Evolutionary conservation across 2,888 invertebrate genomes (phyloP).

Genomic region (Cerastoderma edule): DNA sequence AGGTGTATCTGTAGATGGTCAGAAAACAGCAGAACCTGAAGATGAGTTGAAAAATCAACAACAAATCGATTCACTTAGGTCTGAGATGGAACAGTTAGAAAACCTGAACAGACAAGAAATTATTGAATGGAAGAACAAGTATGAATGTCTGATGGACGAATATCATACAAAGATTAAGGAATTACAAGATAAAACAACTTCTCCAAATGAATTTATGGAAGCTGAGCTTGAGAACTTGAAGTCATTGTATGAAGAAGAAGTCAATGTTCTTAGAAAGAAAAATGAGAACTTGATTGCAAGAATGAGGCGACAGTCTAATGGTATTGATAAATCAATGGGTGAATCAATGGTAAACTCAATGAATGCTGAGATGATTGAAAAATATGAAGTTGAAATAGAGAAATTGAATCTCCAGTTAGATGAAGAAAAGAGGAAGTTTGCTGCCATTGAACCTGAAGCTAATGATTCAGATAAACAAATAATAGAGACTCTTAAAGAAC

Average conservation of each 20-base stretch:
- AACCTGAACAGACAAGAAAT: too few relatives aligned
- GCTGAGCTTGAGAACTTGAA: conserved; percentile 5
- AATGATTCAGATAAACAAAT: neutral
- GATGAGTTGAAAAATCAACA: too few relatives aligned
- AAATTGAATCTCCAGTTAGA: neutral
- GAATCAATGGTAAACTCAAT: neutral
- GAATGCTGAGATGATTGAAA: conserved; percentile 3
- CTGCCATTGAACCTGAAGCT: neutral
- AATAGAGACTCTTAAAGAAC: neutral
- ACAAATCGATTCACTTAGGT: too few relatives aligned
- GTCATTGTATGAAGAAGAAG: conserved; percentile 3
- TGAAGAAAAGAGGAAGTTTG: neutral
- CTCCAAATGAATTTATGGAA: conserved; percentile 3
- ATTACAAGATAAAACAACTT: neutral
- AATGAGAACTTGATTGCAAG: neutral
- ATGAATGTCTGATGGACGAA: too few relatives aligned
- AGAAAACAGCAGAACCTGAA: too few relatives aligned
- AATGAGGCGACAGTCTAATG: neutral
- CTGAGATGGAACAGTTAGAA: neutral
- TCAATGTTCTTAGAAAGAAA: conserved; percentile 4
- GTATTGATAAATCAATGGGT: neutral
- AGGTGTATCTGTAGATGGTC: too few relatives aligned
- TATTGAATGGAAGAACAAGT: too few relatives aligned
- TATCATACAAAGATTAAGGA: neutral
- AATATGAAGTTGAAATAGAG: conserved; percentile 8